Evolutionary conservation across 2,888 invertebrate species (phyloP).

Genomic region (Clepsis dumicolana): DNA sequence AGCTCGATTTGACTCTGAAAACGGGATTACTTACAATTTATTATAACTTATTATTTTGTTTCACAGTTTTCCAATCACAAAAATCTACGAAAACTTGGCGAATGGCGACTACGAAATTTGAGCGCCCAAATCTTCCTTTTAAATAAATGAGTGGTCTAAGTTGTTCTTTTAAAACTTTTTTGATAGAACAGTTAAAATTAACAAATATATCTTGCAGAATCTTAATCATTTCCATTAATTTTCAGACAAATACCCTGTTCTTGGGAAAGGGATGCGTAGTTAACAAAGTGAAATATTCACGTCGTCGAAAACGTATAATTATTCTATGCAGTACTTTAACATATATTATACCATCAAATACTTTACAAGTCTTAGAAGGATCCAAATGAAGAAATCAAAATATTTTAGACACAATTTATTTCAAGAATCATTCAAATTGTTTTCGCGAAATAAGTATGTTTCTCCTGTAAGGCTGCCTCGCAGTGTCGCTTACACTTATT

Average conservation of each 20-base stretch:
- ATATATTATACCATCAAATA: slow-evolving; percentile 9
- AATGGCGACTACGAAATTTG: neutral
- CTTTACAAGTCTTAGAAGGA: neutral
- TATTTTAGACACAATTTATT: neutral
- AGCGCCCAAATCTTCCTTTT: neutral
- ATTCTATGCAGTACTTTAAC: neutral
- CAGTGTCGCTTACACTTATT: too few species aligned
- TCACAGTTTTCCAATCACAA: neutral
- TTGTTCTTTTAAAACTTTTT: neutral
- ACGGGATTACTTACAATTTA: slow-evolving; percentile 5
- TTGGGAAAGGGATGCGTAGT: slow-evolving; percentile 48
- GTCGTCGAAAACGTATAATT: neutral
- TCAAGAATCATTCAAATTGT: too few species aligned
- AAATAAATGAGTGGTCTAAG: neutral
- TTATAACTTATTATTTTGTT: neutral
- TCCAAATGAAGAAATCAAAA: neutral
- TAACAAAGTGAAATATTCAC: slow-evolving; percentile 14
- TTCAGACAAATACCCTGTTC: slow-evolving; percentile 58
- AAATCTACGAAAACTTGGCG: neutral
- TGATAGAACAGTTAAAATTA: neutral
- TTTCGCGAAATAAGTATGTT: too few species aligned
- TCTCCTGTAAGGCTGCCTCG: too few species aligned
- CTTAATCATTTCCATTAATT: too few species aligned
- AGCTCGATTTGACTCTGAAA: neutral
- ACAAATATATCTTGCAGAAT: too few species aligned